Evolutionary conservation across 92 coral and sea anemone species (phyloP).

Genomic region (Zoanthus sansibaricus): DNA sequence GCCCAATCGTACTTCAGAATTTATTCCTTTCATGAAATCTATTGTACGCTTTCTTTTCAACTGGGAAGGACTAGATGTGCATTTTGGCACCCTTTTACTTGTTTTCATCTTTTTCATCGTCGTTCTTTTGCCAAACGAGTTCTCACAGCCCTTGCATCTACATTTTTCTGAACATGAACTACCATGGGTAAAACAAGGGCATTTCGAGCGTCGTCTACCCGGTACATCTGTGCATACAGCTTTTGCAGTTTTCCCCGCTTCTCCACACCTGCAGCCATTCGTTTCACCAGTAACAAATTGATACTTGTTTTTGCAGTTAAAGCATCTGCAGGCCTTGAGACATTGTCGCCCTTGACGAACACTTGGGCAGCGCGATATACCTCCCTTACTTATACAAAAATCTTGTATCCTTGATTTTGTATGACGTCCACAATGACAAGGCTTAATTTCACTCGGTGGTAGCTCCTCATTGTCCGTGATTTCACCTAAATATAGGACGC

Average conservation of each 20-base stretch:
- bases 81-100: slow-evolving; percentile 31
- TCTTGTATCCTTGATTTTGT: slow-evolving; percentile 10
- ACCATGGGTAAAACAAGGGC: slow-evolving; percentile 37
- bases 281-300: background rate
- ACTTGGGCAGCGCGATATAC: slow-evolving; percentile 49
- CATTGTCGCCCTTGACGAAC: slow-evolving; percentile 21
- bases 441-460: background rate
- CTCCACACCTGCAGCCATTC: slow-evolving; percentile 48
- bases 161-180: slow-evolving; percentile 33
- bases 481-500: background rate
- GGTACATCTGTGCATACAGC: slow-evolving; percentile 29
- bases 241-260: background rate
- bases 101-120: background rate
- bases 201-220: slow-evolving; percentile 50
- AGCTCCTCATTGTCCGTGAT: background rate
- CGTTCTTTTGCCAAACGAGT: slow-evolving; percentile 33
- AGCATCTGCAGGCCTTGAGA: slow-evolving; percentile 46
- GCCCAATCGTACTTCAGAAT: slow-evolving; percentile 40
- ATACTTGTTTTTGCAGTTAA: slow-evolving; percentile 42
- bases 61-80: slow-evolving; percentile 32
- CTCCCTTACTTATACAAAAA: slow-evolving; percentile 11
- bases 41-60: slow-evolving; percentile 43
- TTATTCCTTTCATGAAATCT: slow-evolving; percentile 20
- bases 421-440: slow-evolving; percentile 30
- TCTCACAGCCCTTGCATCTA: slow-evolving; percentile 35